Conservation (phyloP, 2,888 invertebrate genomes). For the Cetonia aurata region DNA sequence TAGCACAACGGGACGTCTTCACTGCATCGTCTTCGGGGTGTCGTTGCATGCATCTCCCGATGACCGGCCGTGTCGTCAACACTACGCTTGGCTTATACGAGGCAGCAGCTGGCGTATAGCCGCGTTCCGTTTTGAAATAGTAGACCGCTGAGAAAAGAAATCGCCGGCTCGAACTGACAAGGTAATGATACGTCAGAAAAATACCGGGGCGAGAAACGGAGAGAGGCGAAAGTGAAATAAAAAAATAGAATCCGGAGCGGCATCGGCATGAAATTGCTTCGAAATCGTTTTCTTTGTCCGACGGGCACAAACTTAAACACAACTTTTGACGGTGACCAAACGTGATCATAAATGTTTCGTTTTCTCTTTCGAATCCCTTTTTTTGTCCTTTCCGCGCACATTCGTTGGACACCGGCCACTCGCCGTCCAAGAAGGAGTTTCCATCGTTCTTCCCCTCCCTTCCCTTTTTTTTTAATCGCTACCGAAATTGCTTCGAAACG, state of each 20-base stretch:
- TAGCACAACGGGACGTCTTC: too few species aligned
- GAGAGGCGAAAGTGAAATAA: neutral
- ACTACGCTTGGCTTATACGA: neutral
- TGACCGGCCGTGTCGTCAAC: too few species aligned
- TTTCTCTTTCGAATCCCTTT: constrained; percentile 5
- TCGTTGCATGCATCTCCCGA: too few species aligned
- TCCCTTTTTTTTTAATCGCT: constrained; percentile 28
- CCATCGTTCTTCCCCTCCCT: neutral
- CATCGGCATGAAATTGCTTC: constrained; percentile 36
- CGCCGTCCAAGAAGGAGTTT: neutral
- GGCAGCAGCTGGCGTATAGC: constrained; percentile 8
- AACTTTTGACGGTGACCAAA: constrained; percentile 38
- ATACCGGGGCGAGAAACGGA: constrained; percentile 19
- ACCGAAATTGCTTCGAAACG: constrained; percentile 31
- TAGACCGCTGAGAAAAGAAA: neutral
- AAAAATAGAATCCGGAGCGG: constrained; percentile 23
- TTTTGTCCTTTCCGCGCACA: neutral
- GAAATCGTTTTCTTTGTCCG: constrained; percentile 41
- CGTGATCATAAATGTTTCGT: constrained; percentile 35
- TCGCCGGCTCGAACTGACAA: constrained; percentile 15
- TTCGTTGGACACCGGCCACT: neutral
- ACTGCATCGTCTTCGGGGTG: too few species aligned
- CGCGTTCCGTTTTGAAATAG: neutral
- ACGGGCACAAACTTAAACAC: constrained; percentile 38
- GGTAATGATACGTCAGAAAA: constrained; percentile 36